phyloP scores from a whole-genome alignment of 2,797 vertebrate genomes.

The Tokudaia muenninki region DNA sequence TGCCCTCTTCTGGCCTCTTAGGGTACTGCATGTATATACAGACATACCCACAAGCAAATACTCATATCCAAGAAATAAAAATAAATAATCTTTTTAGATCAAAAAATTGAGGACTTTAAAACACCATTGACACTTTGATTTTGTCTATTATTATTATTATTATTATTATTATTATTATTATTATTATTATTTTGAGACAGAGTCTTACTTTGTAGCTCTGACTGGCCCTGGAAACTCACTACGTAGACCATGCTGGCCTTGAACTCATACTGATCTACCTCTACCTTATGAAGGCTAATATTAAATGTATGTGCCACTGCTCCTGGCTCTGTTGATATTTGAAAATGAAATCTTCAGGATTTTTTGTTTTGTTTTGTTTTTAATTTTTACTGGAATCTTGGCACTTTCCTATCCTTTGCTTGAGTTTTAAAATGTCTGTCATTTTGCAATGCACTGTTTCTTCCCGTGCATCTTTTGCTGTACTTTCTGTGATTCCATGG shows the following conservation, averaged over 20 bases:
- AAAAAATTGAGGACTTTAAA: background rate
- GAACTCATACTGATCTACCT: background rate
- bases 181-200: background rate
- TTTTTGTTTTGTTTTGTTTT: fast-evolving
- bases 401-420: background rate
- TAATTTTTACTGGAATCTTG: background rate
- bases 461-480: background rate
- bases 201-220: background rate
- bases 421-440: background rate
- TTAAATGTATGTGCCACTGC: background rate
- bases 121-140: background rate
- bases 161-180: background rate
- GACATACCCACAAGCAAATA: background rate
- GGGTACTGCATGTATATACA: background rate
- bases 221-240: background rate
- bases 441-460: background rate
- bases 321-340: background rate
- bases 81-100: background rate
- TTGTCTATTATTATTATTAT: background rate
- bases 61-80: background rate
- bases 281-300: background rate
- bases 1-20: background rate
- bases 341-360: background rate
- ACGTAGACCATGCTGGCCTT: background rate
- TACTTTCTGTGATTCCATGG: background rate